A percentile compares a stretch with the other conserved stretches of the same genome.
Evolutionary conservation across 2,797 vertebrate species (phyloP).

Genomic region (Ptychadena robeensis): DNA sequence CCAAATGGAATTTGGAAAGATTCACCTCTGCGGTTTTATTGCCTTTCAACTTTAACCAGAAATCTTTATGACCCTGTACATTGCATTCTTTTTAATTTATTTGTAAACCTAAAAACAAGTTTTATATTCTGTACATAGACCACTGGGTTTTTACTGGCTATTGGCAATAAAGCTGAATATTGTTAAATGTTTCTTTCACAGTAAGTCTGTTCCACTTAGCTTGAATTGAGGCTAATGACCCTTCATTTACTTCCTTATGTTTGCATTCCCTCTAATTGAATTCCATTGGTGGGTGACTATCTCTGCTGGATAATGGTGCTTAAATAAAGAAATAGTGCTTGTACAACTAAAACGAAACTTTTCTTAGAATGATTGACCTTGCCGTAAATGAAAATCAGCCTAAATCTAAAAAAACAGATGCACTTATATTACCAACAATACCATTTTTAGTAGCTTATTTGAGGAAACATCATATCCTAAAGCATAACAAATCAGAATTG

Average conservation of each 20-base stretch:
- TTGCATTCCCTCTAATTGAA: conserved; percentile 35
- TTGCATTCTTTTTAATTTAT: not conserved
- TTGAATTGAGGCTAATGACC: conserved; percentile 31
- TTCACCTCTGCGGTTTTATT: not conserved
- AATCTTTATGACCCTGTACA: not conserved
- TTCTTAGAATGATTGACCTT: conserved; percentile 26
- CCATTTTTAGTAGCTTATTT: not conserved
- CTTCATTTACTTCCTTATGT: conserved; percentile 30
- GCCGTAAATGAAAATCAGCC: conserved; percentile 6
- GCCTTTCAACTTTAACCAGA: not conserved
- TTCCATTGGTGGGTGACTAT: conserved; percentile 40
- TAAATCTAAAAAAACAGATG: not conserved
- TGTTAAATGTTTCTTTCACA: conserved; percentile 15
- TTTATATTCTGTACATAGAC: not conserved
- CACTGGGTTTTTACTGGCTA: not conserved
- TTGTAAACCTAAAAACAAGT: not conserved
- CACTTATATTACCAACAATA: not conserved
- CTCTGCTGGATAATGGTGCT: conserved; percentile 29
- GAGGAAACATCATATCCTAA: not conserved
- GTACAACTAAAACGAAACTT: conserved; percentile 22
- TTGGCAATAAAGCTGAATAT: conserved; percentile 21
- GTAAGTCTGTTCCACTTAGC: conserved; percentile 33
- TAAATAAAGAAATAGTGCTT: conserved; percentile 11
- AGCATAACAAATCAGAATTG: not conserved
- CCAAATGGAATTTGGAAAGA: not conserved